Percentiles rank a stretch among this genome's conserved stretches.
phyloP scores from a whole-genome alignment of 92 coral and sea anemone genomes.

The Paramuricea clavata region DNA sequence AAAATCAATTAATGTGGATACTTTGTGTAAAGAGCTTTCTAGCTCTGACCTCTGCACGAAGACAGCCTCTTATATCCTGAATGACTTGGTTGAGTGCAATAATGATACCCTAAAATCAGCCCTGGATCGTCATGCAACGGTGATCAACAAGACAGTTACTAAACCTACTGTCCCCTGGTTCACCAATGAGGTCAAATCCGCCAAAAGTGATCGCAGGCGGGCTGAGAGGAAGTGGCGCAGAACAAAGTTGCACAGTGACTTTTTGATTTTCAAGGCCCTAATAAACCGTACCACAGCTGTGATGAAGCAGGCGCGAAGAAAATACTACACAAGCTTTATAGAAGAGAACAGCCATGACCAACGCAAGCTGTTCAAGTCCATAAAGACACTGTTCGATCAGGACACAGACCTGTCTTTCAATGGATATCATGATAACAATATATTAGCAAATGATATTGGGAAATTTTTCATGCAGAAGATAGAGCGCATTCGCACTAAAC shows the following conservation, averaged over 20 bases:
- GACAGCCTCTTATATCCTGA: slow-evolving; percentile 34
- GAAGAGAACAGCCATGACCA: slow-evolving; percentile 62
- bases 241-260: slow-evolving; percentile 41
- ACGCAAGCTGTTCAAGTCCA: slow-evolving; percentile 65
- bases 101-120: slow-evolving; percentile 43
- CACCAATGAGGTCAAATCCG: slow-evolving; percentile 56
- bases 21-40: slow-evolving; percentile 55
- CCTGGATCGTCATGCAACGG: slow-evolving; percentile 62
- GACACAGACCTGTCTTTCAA: slow-evolving; percentile 49
- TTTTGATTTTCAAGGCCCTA: slow-evolving; percentile 55
- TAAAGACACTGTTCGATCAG: slow-evolving; percentile 57
- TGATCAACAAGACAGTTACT: slow-evolving; percentile 34
- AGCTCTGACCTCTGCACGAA: slow-evolving; percentile 67
- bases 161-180: slow-evolving; percentile 69
- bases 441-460: slow-evolving; percentile 63
- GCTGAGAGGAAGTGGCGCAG: slow-evolving; percentile 64
- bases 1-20: slow-evolving; percentile 47
- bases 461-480: slow-evolving; percentile 39
- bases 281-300: slow-evolving; percentile 54
- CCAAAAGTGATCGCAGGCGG: slow-evolving; percentile 42
- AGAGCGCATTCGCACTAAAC: slow-evolving; percentile 43
- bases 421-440: slow-evolving; percentile 47
- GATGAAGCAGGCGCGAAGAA: slow-evolving; percentile 44
- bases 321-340: slow-evolving; percentile 54
- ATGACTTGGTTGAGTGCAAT: slow-evolving; percentile 47